These are phyloP conservation scores for Poliocrania exsul DNA, from an alignment of 2,797 vertebrate genomes.

Conservation along the genomic window DNA sequence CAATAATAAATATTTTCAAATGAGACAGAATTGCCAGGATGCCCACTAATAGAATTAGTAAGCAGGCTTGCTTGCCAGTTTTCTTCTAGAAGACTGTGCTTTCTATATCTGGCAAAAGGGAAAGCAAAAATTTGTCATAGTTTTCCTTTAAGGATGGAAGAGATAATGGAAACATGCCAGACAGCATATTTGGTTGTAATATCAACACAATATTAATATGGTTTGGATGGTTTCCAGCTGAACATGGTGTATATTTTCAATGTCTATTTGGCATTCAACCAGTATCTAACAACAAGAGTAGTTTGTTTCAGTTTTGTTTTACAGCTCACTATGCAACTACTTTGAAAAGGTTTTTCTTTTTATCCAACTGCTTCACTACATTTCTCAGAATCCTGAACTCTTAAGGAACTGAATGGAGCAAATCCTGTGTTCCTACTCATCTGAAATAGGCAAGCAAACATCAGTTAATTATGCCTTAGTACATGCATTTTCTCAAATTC, in stretches of 20 bases:
- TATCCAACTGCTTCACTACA: neutral
- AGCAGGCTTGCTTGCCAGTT: neutral
- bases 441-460: neutral
- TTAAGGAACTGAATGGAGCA: neutral
- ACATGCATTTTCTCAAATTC: neutral
- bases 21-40: neutral
- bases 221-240: slow-evolving; percentile 20
- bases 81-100: neutral
- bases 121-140: neutral
- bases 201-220: slow-evolving; percentile 11
- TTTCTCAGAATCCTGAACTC: neutral
- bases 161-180: neutral
- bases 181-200: neutral
- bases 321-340: neutral
- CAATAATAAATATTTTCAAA: neutral
- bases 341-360: slow-evolving; percentile 1
- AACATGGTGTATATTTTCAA: neutral
- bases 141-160: neutral
- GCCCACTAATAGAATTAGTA: neutral
- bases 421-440: neutral
- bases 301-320: slow-evolving; percentile 22
- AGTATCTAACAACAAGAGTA: slow-evolving; percentile 11
- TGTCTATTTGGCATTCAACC: slow-evolving; percentile 1
- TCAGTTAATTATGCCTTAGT: neutral
- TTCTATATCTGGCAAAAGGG: neutral